These are phyloP conservation scores for Spisula subtruncata DNA, from an alignment of 2,888 invertebrate species.

Conservation along the genomic window DNA sequence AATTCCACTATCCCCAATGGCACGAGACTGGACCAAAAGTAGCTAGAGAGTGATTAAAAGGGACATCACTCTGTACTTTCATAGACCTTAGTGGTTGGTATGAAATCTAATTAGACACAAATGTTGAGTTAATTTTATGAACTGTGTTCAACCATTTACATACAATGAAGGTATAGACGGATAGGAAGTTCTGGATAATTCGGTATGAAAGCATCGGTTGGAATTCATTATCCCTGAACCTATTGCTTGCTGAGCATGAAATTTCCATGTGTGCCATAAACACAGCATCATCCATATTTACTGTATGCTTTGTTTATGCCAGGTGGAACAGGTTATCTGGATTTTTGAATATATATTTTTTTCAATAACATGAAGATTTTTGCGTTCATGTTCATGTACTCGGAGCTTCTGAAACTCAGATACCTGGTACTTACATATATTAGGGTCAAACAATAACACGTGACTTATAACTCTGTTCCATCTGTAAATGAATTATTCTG, in stretches of 20 bases:
- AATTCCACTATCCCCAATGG: too few relatives aligned
- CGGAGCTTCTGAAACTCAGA: background rate
- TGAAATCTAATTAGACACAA: background rate
- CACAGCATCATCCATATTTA: background rate
- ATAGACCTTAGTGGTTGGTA: background rate
- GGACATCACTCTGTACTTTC: too few relatives aligned
- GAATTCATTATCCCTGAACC: background rate
- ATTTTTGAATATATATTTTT: too few relatives aligned
- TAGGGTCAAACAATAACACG: background rate
- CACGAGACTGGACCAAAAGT: too few relatives aligned
- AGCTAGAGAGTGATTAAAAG: too few relatives aligned
- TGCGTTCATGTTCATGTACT: too few relatives aligned
- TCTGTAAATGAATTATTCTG: too few relatives aligned
- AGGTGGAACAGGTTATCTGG: too few relatives aligned
- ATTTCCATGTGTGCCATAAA: background rate
- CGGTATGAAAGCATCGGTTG: conserved; percentile 3
- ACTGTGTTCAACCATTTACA: background rate
- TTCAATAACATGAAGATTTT: too few relatives aligned
- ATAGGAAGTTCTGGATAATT: background rate
- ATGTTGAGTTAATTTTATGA: conserved; percentile 16
- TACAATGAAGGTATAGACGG: background rate
- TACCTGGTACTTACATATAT: background rate
- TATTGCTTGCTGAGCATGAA: background rate
- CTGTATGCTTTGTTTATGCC: background rate
- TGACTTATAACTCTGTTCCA: too few relatives aligned